Evolutionary conservation across 2,113 vertebrate species (phyloP), one percentile per base, ranked within the genome.

Genomic region (Myiagra hebetior): DNA sequence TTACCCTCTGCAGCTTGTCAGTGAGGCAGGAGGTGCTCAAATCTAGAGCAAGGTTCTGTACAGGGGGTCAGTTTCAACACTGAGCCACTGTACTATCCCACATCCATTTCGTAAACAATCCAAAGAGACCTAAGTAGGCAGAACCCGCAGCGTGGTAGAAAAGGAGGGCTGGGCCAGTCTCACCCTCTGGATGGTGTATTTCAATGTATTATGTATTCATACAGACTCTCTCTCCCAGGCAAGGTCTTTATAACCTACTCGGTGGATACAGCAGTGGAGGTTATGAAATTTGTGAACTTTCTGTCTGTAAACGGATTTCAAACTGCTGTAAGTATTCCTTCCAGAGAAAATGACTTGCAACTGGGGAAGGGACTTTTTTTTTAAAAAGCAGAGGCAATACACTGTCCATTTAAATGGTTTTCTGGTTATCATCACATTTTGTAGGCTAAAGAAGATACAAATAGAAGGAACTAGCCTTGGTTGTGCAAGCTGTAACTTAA

Each of bases 171-270:
- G 28, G 56, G 35, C 10, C 50, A 85, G 72, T 89, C 33, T 82
- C 70, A 13, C 16, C 27, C 57, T 59, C 57, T 27, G 13, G 55
- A 50, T 22, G 37, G 17, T 59, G 20, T 69, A 6, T 87, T 84
- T 79, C 49, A 60, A 59, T n/a, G 53, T 8, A 7, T 78, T 46
- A 37, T 10, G 8, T 92, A 94, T 85, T 94, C 42, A 35, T 69
- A 41, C 24, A 30, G 46, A 64, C 64, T 97, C 75, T 97, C 88
- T 98, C 73, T 94, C 75, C 67, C 92, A 98, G 98, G 98, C 70
- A 98, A 98, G 92, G 98, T 98, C 77, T 98, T 98, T 53, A 98
- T 98, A 96, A 98, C 98, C 53, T 98, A 98, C 81, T 98, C 98
- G 0, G 93, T 98, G 96, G 98, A 98, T 47, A 91, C 98, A 16